Evolutionary conservation across 2,888 invertebrate genomes (phyloP), one percentile per base, ranked within the genome.

Genomic region (Acanthosepion esculentum): DNA sequence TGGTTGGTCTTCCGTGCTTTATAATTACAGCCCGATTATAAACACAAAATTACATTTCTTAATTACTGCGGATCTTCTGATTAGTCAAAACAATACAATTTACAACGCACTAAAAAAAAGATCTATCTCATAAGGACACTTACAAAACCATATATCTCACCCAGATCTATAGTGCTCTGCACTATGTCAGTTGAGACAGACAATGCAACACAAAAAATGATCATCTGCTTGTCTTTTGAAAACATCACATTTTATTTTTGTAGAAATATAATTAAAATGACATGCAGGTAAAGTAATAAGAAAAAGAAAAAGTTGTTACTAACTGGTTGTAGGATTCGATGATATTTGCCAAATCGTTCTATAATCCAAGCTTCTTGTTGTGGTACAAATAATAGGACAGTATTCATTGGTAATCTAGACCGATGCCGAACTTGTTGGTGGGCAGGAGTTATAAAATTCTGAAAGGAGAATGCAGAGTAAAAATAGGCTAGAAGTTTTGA

Each of bases 301-400:
- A 29, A 78, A 78, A 78, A 78, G 12, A n/a, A 78, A 50, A 55
- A 91, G 29, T 48, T 92, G 78, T n/a, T 33, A 96, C 97, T 96
- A 96, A 98, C 98, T 26, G 99, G 99, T 94, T 99, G 98, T 94
- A 99, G 98, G 96, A 99, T 98, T 97, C 98, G 98, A 97, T 99
- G 98, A 98, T 99, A 99, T 98, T 99, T 99, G 94, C 99, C 99
- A 99, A 99, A 99, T 96, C 99, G 98, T 97, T 99, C 99, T 0
- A 99, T 98, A 95, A 99, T 95, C 97, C 97, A 97, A 23, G 97
- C 99, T 98, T 99, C 99, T 98, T 99, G 99, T 97, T 99, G 99
- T 8, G 99, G 99, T 48, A 99, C 99, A 98, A 99, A 99, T 98
- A 99, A 98, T 95, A 99, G 98, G 7, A 94, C 95, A 10, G 99